These are phyloP conservation scores for Xestia sexstrigata DNA, from an alignment of 2,888 invertebrate species.

Conservation along the genomic window DNA sequence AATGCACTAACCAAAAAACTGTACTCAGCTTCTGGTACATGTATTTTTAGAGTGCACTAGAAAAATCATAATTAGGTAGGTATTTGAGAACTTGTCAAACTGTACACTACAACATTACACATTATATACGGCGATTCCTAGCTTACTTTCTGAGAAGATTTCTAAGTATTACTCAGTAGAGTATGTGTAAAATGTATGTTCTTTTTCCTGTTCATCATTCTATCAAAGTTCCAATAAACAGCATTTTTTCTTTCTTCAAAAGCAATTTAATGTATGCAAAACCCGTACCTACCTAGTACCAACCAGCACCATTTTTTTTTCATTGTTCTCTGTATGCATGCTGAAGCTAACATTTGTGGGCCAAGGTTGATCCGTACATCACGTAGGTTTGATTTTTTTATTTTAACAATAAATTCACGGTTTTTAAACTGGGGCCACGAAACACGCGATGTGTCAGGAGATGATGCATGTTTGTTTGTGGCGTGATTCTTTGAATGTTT, in stretches of 20 bases:
- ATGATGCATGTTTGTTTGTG: slow-evolving; percentile 41
- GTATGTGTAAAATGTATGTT: too few relatives aligned
- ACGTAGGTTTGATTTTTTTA: slow-evolving; percentile 70
- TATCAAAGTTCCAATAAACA: background rate
- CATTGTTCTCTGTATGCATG: slow-evolving; percentile 58
- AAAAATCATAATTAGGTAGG: background rate
- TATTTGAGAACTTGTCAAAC: background rate
- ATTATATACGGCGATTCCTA: too few relatives aligned
- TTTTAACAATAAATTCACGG: slow-evolving; percentile 66
- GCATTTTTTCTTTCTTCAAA: background rate
- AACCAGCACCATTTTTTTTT: slow-evolving; percentile 45
- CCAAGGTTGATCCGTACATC: slow-evolving; percentile 77
- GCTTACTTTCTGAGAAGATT: background rate
- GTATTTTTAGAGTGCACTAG: slow-evolving; percentile 10
- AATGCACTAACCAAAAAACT: background rate
- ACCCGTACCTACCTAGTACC: slow-evolving; percentile 18
- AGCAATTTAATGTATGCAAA: slow-evolving; percentile 20
- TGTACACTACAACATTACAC: too few relatives aligned
- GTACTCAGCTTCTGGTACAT: background rate
- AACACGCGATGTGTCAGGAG: slow-evolving; percentile 52
- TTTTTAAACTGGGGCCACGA: slow-evolving; percentile 59
- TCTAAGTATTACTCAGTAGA: background rate
- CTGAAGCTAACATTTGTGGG: slow-evolving; percentile 73
- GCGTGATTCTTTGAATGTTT: slow-evolving; percentile 11
- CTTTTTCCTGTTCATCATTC: background rate